Conservation (phyloP, 2,113 vertebrate species). For the Cairina moschata region DNA sequence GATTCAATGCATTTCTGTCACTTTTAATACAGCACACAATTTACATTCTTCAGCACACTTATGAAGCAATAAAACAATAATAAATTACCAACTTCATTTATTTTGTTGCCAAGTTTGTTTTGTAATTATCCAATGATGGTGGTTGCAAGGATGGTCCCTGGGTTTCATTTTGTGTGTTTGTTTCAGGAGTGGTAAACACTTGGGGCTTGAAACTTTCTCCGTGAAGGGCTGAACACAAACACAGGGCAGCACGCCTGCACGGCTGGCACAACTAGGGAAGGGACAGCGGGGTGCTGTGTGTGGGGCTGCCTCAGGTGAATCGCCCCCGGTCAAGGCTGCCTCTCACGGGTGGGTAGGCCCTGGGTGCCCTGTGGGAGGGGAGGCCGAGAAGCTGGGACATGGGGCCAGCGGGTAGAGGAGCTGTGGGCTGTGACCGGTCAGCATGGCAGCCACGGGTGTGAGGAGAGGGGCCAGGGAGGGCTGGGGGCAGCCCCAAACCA, state of each 20-base stretch:
- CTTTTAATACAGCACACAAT: slow-evolving; percentile 35
- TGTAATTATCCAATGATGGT: not conserved
- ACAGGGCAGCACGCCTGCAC: not conserved
- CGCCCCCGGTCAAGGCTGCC: accelerated
- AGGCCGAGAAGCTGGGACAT: too few species aligned
- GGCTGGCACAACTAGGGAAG: too few species aligned
- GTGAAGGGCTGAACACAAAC: not conserved
- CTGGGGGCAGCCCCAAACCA: too few species aligned
- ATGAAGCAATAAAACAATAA: slow-evolving; percentile 9
- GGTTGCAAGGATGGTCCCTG: not conserved
- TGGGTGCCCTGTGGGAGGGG: not conserved
- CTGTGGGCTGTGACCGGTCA: not conserved
- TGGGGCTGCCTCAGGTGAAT: not conserved
- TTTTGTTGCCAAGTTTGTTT: slow-evolving; percentile 35
- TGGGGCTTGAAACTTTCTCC: not conserved
- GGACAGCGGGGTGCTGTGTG: not conserved
- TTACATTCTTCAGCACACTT: slow-evolving; percentile 21
- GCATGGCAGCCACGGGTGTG: not conserved
- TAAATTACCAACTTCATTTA: slow-evolving; percentile 39
- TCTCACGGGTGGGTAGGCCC: accelerated
- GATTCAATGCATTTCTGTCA: not conserved
- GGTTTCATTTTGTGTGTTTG: not conserved
- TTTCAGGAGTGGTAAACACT: not conserved
- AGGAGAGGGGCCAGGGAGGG: not conserved
- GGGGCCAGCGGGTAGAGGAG: too few species aligned